These are phyloP conservation scores for Zophobas atratus DNA, from an alignment of 1,140 invertebrate species.

Conservation along the genomic window DNA sequence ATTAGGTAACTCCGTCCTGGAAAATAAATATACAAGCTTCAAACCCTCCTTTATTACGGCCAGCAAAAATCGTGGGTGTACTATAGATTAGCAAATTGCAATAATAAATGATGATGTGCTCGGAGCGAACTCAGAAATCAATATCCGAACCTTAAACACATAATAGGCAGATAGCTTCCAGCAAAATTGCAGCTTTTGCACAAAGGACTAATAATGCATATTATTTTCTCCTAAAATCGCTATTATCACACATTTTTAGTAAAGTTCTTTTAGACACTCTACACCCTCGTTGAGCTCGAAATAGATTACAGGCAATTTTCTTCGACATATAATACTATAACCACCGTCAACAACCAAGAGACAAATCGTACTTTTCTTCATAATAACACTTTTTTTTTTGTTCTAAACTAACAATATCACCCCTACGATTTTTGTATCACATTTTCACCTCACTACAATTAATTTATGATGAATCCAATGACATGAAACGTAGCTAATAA, in stretches of 20 bases:
- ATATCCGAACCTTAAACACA: constrained; percentile 10
- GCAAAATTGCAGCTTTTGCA: constrained; percentile 8
- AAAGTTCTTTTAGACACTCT: neutral
- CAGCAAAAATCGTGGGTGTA: constrained; percentile 15
- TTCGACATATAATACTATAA: too few species aligned
- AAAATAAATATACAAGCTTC: constrained; percentile 26
- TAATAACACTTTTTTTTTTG: too few species aligned
- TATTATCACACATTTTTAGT: neutral
- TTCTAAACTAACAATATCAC: too few species aligned
- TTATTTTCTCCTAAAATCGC: neutral
- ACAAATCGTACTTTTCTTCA: too few species aligned
- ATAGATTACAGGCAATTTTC: too few species aligned
- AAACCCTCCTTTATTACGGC: neutral
- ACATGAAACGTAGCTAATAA: too few species aligned
- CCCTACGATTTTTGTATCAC: too few species aligned
- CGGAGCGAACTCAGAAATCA: constrained; percentile 1
- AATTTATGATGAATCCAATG: too few species aligned
- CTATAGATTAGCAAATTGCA: constrained; percentile 15
- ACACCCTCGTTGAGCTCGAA: too few species aligned
- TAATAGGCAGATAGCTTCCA: neutral
- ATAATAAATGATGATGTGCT: constrained; percentile 24
- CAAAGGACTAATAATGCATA: constrained; percentile 10
- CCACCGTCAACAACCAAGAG: too few species aligned
- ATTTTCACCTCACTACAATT: too few species aligned
- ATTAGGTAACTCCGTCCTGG: constrained; percentile 13